phyloP scores from a whole-genome alignment of 2,888 invertebrate genomes.

The Ommatoiulus sabulosus region DNA sequence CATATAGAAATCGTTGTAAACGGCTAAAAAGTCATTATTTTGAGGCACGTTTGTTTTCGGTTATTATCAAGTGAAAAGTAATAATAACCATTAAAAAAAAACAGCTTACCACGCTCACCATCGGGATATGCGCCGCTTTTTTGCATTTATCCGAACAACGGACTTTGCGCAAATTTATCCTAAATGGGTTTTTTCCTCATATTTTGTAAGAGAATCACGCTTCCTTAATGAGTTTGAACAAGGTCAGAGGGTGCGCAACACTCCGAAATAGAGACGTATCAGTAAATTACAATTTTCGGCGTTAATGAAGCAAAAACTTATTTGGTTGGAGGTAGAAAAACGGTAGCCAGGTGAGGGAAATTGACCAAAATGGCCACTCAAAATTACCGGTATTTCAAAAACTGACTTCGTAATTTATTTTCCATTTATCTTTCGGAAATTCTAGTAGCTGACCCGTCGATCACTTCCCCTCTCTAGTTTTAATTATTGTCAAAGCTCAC shows the following conservation, averaged over 20 bases:
- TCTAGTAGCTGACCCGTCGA: not conserved
- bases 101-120: too few species aligned
- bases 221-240: constrained; percentile 25
- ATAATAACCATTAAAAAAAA: too few species aligned
- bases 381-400: not conserved
- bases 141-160: too few species aligned
- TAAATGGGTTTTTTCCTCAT: not conserved
- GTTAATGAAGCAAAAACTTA: constrained; percentile 16
- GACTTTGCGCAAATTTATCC: too few species aligned
- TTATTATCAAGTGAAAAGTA: too few species aligned
- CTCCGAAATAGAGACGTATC: constrained; percentile 13
- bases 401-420: not conserved
- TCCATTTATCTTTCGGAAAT: not conserved
- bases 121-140: too few species aligned
- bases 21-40: too few species aligned
- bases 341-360: constrained; percentile 27
- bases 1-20: too few species aligned
- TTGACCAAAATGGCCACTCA: not conserved
- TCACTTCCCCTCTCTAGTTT: not conserved
- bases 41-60: too few species aligned
- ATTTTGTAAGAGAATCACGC: not conserved
- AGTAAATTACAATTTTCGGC: constrained; percentile 2
- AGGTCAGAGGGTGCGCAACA: constrained; percentile 34
- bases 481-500: constrained; percentile 17
- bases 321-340: not conserved